phyloP scores from a whole-genome alignment of 2,797 vertebrate species.

The Epinephelus malabaricus region DNA sequence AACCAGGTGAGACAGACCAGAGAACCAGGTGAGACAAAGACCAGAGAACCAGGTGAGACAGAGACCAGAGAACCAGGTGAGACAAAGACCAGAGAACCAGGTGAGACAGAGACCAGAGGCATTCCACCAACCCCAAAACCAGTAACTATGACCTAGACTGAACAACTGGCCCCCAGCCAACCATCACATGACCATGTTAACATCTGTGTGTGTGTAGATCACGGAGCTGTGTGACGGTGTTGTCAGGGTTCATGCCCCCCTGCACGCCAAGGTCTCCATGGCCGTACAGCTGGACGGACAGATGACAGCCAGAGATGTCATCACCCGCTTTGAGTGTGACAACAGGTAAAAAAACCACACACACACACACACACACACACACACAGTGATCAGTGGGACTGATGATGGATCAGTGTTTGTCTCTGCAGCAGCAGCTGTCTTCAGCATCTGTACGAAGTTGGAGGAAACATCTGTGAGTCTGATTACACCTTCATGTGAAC shows the following conservation, averaged over 20 bases:
- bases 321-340: slow-evolving; percentile 91
- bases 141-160: too few relatives aligned
- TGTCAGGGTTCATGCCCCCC: slow-evolving; percentile 94
- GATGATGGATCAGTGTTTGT: neutral
- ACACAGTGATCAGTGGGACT: neutral
- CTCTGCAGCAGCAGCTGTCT: slow-evolving; percentile 54
- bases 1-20: neutral
- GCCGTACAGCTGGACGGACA: slow-evolving; percentile 93
- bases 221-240: slow-evolving; percentile 92
- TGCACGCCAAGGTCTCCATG: slow-evolving; percentile 95
- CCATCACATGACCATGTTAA: too few relatives aligned
- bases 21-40: neutral
- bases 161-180: too few relatives aligned
- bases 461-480: slow-evolving; percentile 96
- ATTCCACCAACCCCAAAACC: too few relatives aligned
- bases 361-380: neutral
- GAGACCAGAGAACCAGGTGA: too few relatives aligned
- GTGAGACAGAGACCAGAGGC: too few relatives aligned
- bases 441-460: slow-evolving; percentile 93
- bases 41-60: neutral
- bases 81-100: too few relatives aligned
- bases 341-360: slow-evolving; percentile 84
- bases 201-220: slow-evolving; percentile 76
- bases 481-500: neutral
- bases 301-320: slow-evolving; percentile 92